Conservation (phyloP, 2,797 vertebrate genomes). For the Hoplostethus atlanticus region DNA sequence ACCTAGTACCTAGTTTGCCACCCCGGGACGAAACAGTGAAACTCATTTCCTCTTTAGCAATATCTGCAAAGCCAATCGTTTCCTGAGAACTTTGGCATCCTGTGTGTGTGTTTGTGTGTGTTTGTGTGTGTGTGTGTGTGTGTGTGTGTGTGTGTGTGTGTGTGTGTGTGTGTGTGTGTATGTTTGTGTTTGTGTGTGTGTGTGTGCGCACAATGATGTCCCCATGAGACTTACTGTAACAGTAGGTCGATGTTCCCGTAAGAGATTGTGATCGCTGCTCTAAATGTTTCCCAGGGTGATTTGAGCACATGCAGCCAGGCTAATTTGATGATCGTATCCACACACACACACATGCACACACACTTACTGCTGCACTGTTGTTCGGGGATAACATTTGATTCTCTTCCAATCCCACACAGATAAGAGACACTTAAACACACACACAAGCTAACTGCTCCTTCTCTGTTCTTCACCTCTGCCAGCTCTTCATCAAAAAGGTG, state of each 20-base stretch:
- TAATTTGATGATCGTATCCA: constrained; percentile 47
- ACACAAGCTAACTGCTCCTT: constrained; percentile 32
- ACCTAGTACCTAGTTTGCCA: neutral
- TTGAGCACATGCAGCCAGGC: constrained; percentile 35
- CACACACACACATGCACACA: constrained; percentile 8
- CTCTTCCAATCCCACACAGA: constrained; percentile 47
- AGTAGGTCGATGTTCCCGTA: constrained; percentile 57
- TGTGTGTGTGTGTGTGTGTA: constrained; percentile 16
- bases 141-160: constrained; percentile 3
- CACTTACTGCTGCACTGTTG: constrained; percentile 12
- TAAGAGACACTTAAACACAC: constrained; percentile 21
- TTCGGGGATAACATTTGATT: constrained; percentile 53
- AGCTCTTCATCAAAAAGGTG: constrained; percentile 61
- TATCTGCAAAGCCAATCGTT: constrained; percentile 24
- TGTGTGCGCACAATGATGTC: neutral
- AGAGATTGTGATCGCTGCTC: constrained; percentile 68
- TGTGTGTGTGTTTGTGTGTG: constrained; percentile 19
- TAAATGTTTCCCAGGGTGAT: constrained; percentile 75
- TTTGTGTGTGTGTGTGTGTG: neutral
- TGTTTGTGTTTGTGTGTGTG: neutral
- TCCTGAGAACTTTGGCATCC: constrained; percentile 16
- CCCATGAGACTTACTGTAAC: constrained; percentile 57
- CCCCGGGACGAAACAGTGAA: constrained; percentile 36
- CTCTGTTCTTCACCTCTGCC: constrained; percentile 33
- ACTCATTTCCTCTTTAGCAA: constrained; percentile 52